A percentile compares a stretch with the other conserved stretches of the same genome.
Conservation (phyloP, 2,797 vertebrate species). For the Sternarchorhynchus goeldii region DNA sequence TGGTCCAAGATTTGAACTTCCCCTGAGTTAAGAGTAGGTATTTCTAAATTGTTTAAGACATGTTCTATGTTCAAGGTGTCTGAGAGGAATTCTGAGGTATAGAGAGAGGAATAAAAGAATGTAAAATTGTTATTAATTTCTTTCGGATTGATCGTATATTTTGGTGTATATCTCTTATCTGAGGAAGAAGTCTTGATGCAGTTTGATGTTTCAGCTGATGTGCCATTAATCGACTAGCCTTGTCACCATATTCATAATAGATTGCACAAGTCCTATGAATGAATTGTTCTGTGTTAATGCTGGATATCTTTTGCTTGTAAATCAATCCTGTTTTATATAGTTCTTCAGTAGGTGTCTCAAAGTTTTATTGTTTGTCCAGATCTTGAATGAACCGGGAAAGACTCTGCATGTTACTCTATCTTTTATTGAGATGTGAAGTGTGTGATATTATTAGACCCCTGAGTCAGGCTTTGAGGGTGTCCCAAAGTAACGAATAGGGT, state of each 20-base stretch:
- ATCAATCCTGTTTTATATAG: neutral
- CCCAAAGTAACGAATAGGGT: neutral
- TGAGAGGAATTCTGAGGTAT: conserved; percentile 27
- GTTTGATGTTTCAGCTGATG: conserved; percentile 7
- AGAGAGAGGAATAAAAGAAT: conserved; percentile 10
- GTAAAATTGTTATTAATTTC: conserved; percentile 13
- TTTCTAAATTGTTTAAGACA: conserved; percentile 15
- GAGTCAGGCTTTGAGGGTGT: neutral
- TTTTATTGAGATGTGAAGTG: no score
- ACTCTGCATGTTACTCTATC: no score
- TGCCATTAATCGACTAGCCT: conserved; percentile 7
- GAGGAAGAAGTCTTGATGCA: conserved; percentile 10
- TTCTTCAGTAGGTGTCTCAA: conserved; percentile 5
- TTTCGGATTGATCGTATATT: conserved; percentile 9
- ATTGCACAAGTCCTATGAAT: neutral
- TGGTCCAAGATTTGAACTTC: neutral
- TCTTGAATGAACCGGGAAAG: conserved; percentile 1
- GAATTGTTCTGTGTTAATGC: neutral
- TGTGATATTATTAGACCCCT: no score
- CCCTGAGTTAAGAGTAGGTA: neutral
- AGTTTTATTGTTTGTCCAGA: conserved; percentile 5
- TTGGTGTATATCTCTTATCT: conserved; percentile 25
- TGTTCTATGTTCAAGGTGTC: neutral
- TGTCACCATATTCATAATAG: conserved; percentile 9
- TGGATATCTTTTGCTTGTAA: conserved; percentile 16